Percentiles rank a stretch among this genome's conserved stretches.
Evolutionary conservation across 2,797 vertebrate species (phyloP).

Genomic region (Lithobates pipiens): DNA sequence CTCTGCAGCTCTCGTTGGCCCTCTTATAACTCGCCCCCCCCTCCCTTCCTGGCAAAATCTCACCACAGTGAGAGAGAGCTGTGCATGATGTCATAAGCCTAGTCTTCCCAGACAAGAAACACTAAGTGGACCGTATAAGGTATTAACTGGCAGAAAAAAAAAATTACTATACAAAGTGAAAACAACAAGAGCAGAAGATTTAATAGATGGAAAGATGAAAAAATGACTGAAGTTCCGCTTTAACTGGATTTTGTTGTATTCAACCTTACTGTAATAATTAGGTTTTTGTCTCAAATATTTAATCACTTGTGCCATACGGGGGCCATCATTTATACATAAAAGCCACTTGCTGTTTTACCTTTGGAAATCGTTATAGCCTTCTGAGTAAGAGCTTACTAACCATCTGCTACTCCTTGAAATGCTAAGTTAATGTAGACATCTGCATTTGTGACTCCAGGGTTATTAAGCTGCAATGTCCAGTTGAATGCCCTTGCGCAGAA

Average conservation of each 20-base stretch:
- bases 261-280: slow-evolving; percentile 67
- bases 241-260: slow-evolving; percentile 69
- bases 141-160: too few relatives aligned
- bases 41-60: too few relatives aligned
- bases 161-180: too few relatives aligned
- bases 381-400: slow-evolving; percentile 74
- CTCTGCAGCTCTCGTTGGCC: too few relatives aligned
- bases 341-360: slow-evolving; percentile 75
- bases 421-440: slow-evolving; percentile 72
- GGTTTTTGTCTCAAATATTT: slow-evolving; percentile 72
- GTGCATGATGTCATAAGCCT: too few relatives aligned
- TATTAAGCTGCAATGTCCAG: slow-evolving; percentile 70
- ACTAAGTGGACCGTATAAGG: too few relatives aligned
- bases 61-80: too few relatives aligned
- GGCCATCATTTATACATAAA: slow-evolving; percentile 75
- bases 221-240: neutral
- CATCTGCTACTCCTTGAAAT: slow-evolving; percentile 74
- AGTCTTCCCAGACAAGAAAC: too few relatives aligned
- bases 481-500: slow-evolving; percentile 72
- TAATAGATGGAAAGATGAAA: too few relatives aligned
- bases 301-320: slow-evolving; percentile 72
- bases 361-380: slow-evolving; percentile 72
- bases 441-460: slow-evolving; percentile 71
- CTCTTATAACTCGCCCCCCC: too few relatives aligned
- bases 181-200: too few relatives aligned